phyloP scores from a whole-genome alignment of 2,797 vertebrate species.

The Gila robusta region DNA sequence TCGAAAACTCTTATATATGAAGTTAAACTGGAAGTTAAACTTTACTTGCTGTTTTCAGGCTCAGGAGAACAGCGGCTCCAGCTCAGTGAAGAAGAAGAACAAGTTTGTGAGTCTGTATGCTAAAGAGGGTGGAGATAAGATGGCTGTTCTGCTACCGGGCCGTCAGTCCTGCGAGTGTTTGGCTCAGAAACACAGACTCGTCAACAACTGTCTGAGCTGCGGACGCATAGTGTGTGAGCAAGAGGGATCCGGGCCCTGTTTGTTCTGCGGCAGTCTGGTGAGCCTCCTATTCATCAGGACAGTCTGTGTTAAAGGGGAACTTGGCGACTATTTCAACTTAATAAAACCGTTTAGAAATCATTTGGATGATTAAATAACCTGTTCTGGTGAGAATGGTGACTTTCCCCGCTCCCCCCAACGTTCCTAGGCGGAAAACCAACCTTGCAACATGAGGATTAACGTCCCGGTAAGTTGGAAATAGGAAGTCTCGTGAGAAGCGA shows the following conservation, averaged over 20 bases:
- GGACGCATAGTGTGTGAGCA: conserved; percentile 97
- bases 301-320: background rate
- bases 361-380: no score
- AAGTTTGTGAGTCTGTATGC: conserved; percentile 92
- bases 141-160: conserved; percentile 89
- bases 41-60: conserved; percentile 72
- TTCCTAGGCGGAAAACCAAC: no score
- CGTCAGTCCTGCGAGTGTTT: conserved; percentile 92
- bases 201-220: conserved; percentile 95
- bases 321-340: no score
- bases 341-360: no score
- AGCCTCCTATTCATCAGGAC: conserved; percentile 10
- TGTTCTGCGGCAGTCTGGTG: conserved; percentile 95
- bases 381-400: no score
- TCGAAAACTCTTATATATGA: no score
- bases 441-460: no score
- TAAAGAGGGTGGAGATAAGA: conserved; percentile 91
- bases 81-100: conserved; percentile 88
- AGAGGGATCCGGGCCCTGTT: conserved; percentile 94
- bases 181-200: conserved; percentile 93
- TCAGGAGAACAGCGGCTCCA: conserved; percentile 79
- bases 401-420: no score
- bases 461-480: no score
- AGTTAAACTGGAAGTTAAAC: background rate
- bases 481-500: no score